A percentile compares a stretch with the other conserved stretches of the same genome.
Conservation (phyloP, 2,113 vertebrate species). For the Lagopus leucura region DNA sequence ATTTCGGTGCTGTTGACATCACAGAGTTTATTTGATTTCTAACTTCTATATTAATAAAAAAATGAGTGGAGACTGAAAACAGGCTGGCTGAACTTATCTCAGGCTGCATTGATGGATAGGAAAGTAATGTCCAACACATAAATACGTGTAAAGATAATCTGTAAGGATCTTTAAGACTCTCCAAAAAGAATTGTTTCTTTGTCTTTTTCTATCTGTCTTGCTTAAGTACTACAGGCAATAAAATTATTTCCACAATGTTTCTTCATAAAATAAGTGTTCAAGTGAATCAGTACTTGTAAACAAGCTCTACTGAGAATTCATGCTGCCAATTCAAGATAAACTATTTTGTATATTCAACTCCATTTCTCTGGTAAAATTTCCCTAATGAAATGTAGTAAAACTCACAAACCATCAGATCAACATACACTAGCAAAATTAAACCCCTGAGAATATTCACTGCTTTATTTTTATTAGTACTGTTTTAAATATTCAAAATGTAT, state of each 20-base stretch:
- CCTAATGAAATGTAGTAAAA: constrained; percentile 77
- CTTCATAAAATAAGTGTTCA: constrained; percentile 67
- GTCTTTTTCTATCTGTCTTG: constrained; percentile 47
- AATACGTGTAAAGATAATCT: neutral
- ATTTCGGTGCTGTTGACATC: neutral
- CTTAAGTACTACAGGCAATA: constrained; percentile 56
- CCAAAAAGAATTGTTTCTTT: constrained; percentile 12
- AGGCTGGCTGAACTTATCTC: neutral
- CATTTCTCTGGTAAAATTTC: constrained; percentile 66
- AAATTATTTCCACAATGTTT: constrained; percentile 64
- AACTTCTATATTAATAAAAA: constrained; percentile 1
- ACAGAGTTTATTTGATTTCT: neutral
- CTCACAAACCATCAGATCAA: constrained; percentile 74
- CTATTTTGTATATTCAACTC: constrained; percentile 68
- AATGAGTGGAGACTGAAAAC: neutral
- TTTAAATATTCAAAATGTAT: constrained; percentile 78
- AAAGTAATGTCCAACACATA: neutral
- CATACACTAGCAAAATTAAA: constrained; percentile 75
- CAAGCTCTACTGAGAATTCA: constrained; percentile 61
- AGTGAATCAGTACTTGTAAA: constrained; percentile 72
- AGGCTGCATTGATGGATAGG: neutral
- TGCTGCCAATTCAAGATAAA: constrained; percentile 71
- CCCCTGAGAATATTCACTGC: constrained; percentile 67
- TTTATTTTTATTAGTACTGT: constrained; percentile 72
- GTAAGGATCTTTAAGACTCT: neutral